Evolutionary conservation across 1,140 invertebrate genomes (phyloP).

Genomic region (Stegodyphus dumicola): DNA sequence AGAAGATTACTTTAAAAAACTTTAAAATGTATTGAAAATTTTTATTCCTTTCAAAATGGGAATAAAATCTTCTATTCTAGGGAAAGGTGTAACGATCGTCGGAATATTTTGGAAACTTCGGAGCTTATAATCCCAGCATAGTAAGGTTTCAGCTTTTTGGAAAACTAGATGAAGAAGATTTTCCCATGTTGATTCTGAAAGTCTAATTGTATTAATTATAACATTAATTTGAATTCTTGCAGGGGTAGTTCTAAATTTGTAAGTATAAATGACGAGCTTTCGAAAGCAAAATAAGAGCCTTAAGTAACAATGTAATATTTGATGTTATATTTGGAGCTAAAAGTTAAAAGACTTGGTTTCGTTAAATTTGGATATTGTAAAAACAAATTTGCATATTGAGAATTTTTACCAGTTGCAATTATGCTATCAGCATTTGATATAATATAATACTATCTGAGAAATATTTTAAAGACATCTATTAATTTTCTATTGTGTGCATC

Average conservation of each 20-base stretch:
- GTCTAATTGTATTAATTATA: neutral
- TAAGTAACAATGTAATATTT: neutral
- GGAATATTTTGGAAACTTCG: neutral
- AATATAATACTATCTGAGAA: neutral
- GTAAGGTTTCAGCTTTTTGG: neutral
- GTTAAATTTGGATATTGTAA: neutral
- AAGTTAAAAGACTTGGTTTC: neutral
- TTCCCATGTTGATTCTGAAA: neutral
- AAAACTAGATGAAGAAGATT: neutral
- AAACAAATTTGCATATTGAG: neutral
- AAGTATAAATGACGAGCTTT: neutral
- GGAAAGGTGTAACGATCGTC: neutral
- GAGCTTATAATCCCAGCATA: neutral
- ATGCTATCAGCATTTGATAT: neutral
- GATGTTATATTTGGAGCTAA: neutral
- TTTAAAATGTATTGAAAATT: constrained; percentile 63
- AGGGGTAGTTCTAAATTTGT: neutral
- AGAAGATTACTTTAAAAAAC: constrained; percentile 57
- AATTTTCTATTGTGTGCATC: neutral
- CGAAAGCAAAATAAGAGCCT: neutral
- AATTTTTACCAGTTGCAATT: neutral
- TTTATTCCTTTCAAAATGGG: neutral
- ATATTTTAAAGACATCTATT: neutral
- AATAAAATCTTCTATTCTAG: neutral
- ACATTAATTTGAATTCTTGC: neutral